These are phyloP conservation scores for Ooceraea biroi DNA, from an alignment of 1,140 invertebrate species.

Conservation along the genomic window DNA sequence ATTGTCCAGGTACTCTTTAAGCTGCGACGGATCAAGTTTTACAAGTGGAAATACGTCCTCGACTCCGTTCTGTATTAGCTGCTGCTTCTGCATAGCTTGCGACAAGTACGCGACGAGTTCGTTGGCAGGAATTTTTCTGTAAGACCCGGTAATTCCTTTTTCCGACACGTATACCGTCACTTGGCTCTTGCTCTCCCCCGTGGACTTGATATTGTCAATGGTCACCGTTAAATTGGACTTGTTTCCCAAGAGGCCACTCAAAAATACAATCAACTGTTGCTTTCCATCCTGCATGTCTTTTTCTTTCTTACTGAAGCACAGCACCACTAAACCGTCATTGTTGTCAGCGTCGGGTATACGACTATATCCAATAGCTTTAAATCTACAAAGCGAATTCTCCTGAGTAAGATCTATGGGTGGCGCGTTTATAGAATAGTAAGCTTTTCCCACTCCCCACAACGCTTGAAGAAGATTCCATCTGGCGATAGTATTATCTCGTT, in stretches of 20 bases:
- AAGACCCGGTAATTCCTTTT: slow-evolving; percentile 89
- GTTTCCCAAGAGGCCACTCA: slow-evolving; percentile 91
- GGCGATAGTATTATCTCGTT: slow-evolving; percentile 95
- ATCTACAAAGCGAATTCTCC: slow-evolving; percentile 96
- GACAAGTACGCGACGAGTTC: slow-evolving; percentile 91
- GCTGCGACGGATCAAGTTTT: slow-evolving; percentile 90
- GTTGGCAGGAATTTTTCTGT: slow-evolving; percentile 91
- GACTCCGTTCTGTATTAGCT: slow-evolving; percentile 90
- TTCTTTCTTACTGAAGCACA: slow-evolving; percentile 93
- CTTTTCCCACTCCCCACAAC: slow-evolving; percentile 95
- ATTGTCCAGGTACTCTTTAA: slow-evolving; percentile 96
- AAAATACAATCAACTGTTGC: slow-evolving; percentile 90
- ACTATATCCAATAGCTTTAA: slow-evolving; percentile 97
- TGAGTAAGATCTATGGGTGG: slow-evolving; percentile 94
- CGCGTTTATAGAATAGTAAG: slow-evolving; percentile 91
- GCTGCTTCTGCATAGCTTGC: slow-evolving; percentile 90
- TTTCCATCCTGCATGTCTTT: slow-evolving; percentile 92
- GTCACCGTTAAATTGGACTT: slow-evolving; percentile 93
- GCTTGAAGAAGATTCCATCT: slow-evolving; percentile 98
- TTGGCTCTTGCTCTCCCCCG: slow-evolving; percentile 92
- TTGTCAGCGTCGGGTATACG: slow-evolving; percentile 93
- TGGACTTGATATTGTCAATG: slow-evolving; percentile 91
- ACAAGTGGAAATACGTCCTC: slow-evolving; percentile 88
- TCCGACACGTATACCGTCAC: slow-evolving; percentile 93
- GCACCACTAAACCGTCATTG: slow-evolving; percentile 94